Base-by-base conservation (phyloP, 2,888 invertebrate genomes). In the Chrysina gloriosa region DNA sequence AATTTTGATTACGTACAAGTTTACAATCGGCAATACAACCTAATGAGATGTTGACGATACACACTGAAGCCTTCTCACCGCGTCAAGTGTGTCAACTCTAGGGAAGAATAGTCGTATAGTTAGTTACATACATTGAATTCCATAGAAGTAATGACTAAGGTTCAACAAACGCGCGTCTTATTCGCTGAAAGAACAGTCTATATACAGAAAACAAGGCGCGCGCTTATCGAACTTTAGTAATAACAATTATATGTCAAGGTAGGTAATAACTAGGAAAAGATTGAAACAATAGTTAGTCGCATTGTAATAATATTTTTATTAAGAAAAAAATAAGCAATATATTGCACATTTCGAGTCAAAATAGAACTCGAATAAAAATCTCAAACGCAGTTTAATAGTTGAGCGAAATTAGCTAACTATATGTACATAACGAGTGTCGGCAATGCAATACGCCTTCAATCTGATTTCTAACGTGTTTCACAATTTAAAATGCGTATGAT, bases 251-350 rank as follows among this genome's bases (percentile, higher is more conserved):
- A n/a, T n/a, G n/a, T 31, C 31, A 1, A 3, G 9, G n/a, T 3
- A 1, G 7, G 31, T n/a, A 31, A n/a, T 31, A 9, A 7, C 7
- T 19, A 21, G 45, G 45, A 45, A 21, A 45, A n/a, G 45, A 42
- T 4, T 45, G 9, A 9, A 45, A 45, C 3, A 45, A 45, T 0
- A 19, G 67, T 39, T 19, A 64, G 39, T 39, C 21, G 14, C n/a
- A 7, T 52, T 39, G 52, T 72, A 71, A 71, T 73, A 69, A 75
- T 75, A 75, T 74, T 75, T 74, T 77, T 77, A 77, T 75, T 75
- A 73, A 76, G 74, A 78, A 77, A 78, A 78, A 77, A 58, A 77
- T 76, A 80, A 79, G 79, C 79, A 58, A 76, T 76, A 75, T 79
- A 76, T 77, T 76, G 76, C 77, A 76, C 74, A 75, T 73, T 70